Evolutionary conservation across 2,113 vertebrate species (phyloP), one percentile per base, ranked within the genome.

Genomic region (Apodemus speciosus): DNA sequence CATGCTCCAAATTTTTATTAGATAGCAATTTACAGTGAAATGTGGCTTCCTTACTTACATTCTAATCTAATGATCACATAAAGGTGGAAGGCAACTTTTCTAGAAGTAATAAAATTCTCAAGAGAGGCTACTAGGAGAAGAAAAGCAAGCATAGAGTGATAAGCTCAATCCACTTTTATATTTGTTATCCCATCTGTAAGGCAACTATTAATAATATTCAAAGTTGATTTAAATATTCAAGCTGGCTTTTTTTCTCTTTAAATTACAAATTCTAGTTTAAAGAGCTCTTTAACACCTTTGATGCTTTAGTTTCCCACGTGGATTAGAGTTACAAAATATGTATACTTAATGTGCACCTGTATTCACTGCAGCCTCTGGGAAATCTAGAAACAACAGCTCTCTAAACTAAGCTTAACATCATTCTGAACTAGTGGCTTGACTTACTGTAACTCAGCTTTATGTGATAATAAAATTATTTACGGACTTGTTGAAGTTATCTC

Each of bases 191-290:
- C 9, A 69, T 85, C 88, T 95, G 6, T 71, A 94, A 91, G 21
- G 38, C 16, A 91, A 85, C 16, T 76, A 30, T 40, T 88, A 94
- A 89, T 64, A 79, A 87, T 35, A 94, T 62, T 92, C 75, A 96
- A 93, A 95, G 35, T 23, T 11, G 14, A 93, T 89, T 89, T 93
- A 69, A 76, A 94, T 83, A 68, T 71, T 38, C 66, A 91, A 93
- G 51, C 0, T 62, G 56, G 14, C 21, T n/a, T 88, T 43, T 15
- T 43, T 40, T 25, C 2, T 69, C 81, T 85, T 85, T 62, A 53
- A 95, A 89, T 89, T 84, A 85, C 38, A 94, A 95, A 93, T 91
- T 91, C 62, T 85, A 85, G 5, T 69, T 96, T 96, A 95, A 89
- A 93, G 73, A 94, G 35, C 64, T 88, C 64, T 68, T 94, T 93